A percentile compares a stretch with the other conserved stretches of the same genome.
phyloP scores from a whole-genome alignment of 2,797 vertebrate genomes.

The Parauchenoglanis punctatus region DNA sequence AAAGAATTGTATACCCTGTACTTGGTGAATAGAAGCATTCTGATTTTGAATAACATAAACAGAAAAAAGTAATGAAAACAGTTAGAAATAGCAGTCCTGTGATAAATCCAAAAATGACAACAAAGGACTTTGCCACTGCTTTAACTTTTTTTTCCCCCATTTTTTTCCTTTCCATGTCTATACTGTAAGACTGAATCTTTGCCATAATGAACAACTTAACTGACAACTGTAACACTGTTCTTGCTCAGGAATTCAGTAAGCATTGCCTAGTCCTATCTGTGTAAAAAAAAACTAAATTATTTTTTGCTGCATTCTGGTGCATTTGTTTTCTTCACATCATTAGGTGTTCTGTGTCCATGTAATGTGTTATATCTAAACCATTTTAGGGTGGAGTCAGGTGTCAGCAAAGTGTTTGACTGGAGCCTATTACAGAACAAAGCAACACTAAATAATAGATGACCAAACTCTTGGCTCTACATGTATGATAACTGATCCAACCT shows the following conservation, averaged over 20 bases:
- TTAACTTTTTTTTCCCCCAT: not conserved
- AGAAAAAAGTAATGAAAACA: not conserved
- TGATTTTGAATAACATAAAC: not conserved
- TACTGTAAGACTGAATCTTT: no score
- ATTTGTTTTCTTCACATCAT: not conserved
- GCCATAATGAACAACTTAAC: no score
- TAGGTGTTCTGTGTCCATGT: slow-evolving; percentile 28
- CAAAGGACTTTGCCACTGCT: not conserved
- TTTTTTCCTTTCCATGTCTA: no score
- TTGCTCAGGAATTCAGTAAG: not conserved
- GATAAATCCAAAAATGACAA: not conserved
- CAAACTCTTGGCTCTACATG: slow-evolving; percentile 64
- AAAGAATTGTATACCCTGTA: not conserved
- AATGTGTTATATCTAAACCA: slow-evolving; percentile 30
- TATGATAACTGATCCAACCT: slow-evolving; percentile 64
- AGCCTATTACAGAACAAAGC: slow-evolving; percentile 71
- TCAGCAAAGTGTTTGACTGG: slow-evolving; percentile 57
- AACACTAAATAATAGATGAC: slow-evolving; percentile 70
- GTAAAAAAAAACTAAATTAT: not conserved
- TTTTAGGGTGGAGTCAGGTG: slow-evolving; percentile 55
- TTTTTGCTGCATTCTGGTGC: no score
- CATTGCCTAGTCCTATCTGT: not conserved
- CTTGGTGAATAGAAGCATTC: not conserved
- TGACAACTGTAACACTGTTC: not conserved
- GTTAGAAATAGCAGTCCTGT: not conserved